Percentiles rank a stretch among this genome's conserved stretches.
These are phyloP conservation scores for Bos taurus DNA, from an alignment of 2,113 vertebrate genomes.

Conservation along the genomic window ARS-UCD2.0 NC_037349.1:46590501-46591000, in stretches of 20 bases:
- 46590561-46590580: background rate
- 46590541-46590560: background rate
- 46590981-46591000: background rate
- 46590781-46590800: background rate
- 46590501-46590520: background rate
- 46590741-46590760: too few relatives aligned
- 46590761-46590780: rapidly evolving
- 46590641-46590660: background rate
- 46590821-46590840: background rate
- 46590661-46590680: background rate
- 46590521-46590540: background rate
- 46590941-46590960: too few relatives aligned
- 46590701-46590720: background rate
- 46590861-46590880: background rate
- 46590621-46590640: background rate
- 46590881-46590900: background rate
- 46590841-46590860: background rate
- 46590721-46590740: background rate
- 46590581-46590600: background rate
- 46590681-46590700: background rate
- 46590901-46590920: background rate
- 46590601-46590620: background rate
- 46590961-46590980: background rate
- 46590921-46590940: rapidly evolving
- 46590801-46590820: background rate